A percentile compares a stretch with the other conserved stretches of the same genome.
phyloP scores from a whole-genome alignment of 2,888 invertebrate genomes.

The Pteria penguin region DNA sequence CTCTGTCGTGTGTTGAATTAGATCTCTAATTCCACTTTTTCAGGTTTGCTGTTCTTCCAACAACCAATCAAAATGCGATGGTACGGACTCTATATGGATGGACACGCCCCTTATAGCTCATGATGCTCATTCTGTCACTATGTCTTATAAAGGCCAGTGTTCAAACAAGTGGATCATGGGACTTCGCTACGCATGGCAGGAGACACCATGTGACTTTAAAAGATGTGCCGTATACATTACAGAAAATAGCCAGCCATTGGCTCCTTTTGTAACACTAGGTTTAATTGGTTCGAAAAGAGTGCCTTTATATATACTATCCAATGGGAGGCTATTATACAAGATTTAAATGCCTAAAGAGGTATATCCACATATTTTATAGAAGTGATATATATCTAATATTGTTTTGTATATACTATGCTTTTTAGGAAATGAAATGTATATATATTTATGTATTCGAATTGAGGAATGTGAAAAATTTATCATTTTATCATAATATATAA shows the following conservation, averaged over 20 bases:
- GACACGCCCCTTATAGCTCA: slow-evolving; percentile 50
- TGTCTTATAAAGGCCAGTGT: slow-evolving; percentile 50
- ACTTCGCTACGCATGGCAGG: slow-evolving; percentile 62
- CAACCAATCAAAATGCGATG: slow-evolving; percentile 26
- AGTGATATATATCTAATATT: too few relatives aligned
- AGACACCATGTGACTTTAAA: slow-evolving; percentile 66
- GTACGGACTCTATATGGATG: slow-evolving; percentile 48
- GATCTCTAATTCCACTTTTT: too few relatives aligned
- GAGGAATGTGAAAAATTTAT: too few relatives aligned
- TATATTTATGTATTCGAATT: too few relatives aligned
- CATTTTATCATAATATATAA: too few relatives aligned
- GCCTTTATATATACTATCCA: too few relatives aligned
- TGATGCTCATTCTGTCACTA: slow-evolving; percentile 41
- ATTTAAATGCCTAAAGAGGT: too few relatives aligned
- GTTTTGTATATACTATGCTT: too few relatives aligned
- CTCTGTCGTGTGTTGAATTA: too few relatives aligned
- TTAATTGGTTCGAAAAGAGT: slow-evolving; percentile 21
- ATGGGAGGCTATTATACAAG: too few relatives aligned
- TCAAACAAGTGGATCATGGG: slow-evolving; percentile 50
- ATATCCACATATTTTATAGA: too few relatives aligned
- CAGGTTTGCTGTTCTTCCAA: slow-evolving; percentile 33
- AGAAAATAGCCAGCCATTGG: slow-evolving; percentile 57
- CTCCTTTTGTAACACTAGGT: slow-evolving; percentile 51
- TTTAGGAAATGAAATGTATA: too few relatives aligned
- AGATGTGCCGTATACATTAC: slow-evolving; percentile 61